Conservation (phyloP, 1,140 invertebrate genomes). For the Drosophila santomea region DNA sequence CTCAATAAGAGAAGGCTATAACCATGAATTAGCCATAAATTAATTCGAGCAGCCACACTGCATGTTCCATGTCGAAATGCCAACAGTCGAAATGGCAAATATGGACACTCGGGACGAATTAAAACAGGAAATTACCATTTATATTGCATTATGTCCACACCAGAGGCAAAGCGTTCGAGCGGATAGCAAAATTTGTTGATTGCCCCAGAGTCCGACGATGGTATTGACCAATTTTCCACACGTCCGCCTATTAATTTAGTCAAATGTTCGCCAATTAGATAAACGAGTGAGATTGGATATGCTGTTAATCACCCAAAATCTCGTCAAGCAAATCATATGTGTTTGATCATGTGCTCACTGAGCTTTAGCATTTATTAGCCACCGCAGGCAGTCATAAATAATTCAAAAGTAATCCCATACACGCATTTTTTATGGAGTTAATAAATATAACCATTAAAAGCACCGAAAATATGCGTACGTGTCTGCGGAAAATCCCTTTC, state of each 20-base stretch:
- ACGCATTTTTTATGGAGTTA: conserved; percentile 58
- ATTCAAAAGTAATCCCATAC: conserved; percentile 47
- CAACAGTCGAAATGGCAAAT: conserved; percentile 38
- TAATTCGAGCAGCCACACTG: conserved; percentile 9
- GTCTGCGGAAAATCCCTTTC: conserved; percentile 7
- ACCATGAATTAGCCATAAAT: conserved; percentile 30
- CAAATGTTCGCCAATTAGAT: conserved; percentile 35
- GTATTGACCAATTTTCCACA: conserved; percentile 38
- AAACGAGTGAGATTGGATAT: conserved; percentile 13
- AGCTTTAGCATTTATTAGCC: conserved; percentile 31
- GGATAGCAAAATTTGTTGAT: conserved; percentile 6
- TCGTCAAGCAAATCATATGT: conserved; percentile 28
- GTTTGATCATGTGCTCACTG: conserved; percentile 15
- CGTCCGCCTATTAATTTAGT: conserved; percentile 34
- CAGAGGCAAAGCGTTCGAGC: conserved; percentile 1
- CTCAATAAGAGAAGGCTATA: conserved; percentile 6
- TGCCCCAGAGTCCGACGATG: conserved; percentile 10
- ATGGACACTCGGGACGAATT: conserved; percentile 51
- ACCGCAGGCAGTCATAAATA: conserved; percentile 31
- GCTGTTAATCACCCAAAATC: conserved; percentile 24
- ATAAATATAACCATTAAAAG: conserved; percentile 65
- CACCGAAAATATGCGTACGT: conserved; percentile 41
- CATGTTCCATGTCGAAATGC: conserved; percentile 4
- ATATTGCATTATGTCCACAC: conserved; percentile 65
- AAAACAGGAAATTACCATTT: conserved; percentile 69